A percentile compares a stretch with the other conserved stretches of the same genome.
phyloP scores from a whole-genome alignment of 2,888 invertebrate species.

The Stenoptilia bipunctidactyla region DNA sequence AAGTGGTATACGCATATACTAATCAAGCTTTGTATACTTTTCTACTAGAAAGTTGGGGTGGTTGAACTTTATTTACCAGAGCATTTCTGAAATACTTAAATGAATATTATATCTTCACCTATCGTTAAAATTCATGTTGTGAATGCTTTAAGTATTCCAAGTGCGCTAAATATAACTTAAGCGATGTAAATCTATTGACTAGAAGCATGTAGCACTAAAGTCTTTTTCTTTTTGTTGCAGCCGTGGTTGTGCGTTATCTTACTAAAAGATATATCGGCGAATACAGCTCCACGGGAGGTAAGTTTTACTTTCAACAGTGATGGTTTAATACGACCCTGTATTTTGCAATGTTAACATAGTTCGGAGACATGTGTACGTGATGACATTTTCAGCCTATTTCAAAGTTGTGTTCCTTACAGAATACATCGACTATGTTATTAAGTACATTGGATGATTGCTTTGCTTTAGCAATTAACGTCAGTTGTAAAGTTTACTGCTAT shows the following conservation, averaged over 20 bases:
- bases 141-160: neutral
- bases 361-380: neutral
- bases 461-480: constrained; percentile 16
- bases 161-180: neutral
- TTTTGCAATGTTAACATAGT: neutral
- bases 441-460: constrained; percentile 1
- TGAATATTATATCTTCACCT: no score
- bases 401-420: neutral
- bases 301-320: constrained; percentile 34
- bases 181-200: neutral
- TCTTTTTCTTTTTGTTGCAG: constrained; percentile 66
- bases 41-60: constrained; percentile 53
- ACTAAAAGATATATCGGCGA: constrained; percentile 85
- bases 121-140: no score
- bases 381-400: neutral
- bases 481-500: constrained; percentile 13
- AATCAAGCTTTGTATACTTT: constrained; percentile 37
- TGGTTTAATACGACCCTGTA: neutral
- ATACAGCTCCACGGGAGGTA: constrained; percentile 85
- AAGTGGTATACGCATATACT: constrained; percentile 42
- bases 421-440: neutral
- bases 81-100: neutral
- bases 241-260: constrained; percentile 83
- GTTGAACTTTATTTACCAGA: constrained; percentile 30
- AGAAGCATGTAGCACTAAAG: constrained; percentile 9